Evolutionary conservation across 1,140 invertebrate genomes (phyloP), one percentile per base, ranked within the genome.

Genomic region (Bombus superbus): DNA sequence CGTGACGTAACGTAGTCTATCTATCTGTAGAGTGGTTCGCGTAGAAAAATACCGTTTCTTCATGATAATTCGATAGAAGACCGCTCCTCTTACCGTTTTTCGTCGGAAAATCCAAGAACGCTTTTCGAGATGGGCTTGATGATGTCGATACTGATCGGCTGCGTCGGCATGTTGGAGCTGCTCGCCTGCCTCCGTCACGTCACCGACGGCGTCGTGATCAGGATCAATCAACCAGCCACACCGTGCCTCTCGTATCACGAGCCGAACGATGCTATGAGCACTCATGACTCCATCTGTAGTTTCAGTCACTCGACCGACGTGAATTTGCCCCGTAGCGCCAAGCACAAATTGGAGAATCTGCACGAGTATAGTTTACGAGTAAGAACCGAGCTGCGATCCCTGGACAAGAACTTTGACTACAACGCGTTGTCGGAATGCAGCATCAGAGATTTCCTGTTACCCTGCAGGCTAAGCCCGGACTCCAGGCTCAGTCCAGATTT

Each of bases 101-200:
- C 42, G 9, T 8, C 18, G 32, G 4, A 32, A 74, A 3, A 22
- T 44, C 9, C 42, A n/a, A 6, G 42, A 77, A 77, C 57, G 32
- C 92, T 22, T 1, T 68, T 62, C 28, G 93, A 92, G 75, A 97
- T 97, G 97, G 97, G 97, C 89, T 93, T 97, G 35, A 92, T 97
- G 83, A 94, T 97, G 72, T 97, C 97, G 22, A 94, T 97, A 90
- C 92, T 98, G 42, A 96, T 97, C 85, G 96, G 97, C n/a, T 97
- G 97, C 91, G 96, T 97, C 38, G 97, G 97, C 77, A 96, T 97
- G 6, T 82, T 97, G 82, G 97, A 98, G 93, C 95, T 97, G 28
- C 92, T 97, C 28, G 95, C 96, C 62, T 96, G 96, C 86, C 92
- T 96, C 69, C 94, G 94, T 87, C 96, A 96, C 89, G 95, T 97